Conservation (phyloP, 1,140 invertebrate genomes). For the Anadara kagoshimensis region DNA sequence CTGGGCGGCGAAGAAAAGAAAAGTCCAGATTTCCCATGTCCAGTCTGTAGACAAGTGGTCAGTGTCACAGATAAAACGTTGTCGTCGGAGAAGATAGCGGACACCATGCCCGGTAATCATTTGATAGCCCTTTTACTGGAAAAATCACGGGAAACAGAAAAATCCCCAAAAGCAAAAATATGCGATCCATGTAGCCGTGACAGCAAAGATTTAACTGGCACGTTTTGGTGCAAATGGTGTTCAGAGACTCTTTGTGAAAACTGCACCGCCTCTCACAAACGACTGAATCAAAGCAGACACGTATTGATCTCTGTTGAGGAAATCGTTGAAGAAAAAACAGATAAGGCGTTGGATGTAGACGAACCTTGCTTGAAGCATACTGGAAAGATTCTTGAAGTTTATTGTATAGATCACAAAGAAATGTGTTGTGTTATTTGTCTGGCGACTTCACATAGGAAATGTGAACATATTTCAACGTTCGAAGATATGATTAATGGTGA, state of each 20-base stretch:
- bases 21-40: slow-evolving; percentile 42
- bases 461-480: not conserved
- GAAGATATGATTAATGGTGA: too few relatives aligned
- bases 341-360: slow-evolving; percentile 33
- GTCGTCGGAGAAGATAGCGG: slow-evolving; percentile 37
- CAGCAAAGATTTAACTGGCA: slow-evolving; percentile 32
- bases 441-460: slow-evolving; percentile 40
- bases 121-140: slow-evolving; percentile 48
- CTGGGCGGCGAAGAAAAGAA: slow-evolving; percentile 28
- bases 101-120: slow-evolving; percentile 48
- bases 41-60: slow-evolving; percentile 45
- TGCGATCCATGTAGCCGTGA: slow-evolving; percentile 45
- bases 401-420: slow-evolving; percentile 41
- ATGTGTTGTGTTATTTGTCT: slow-evolving; percentile 44
- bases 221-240: slow-evolving; percentile 45
- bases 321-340: slow-evolving; percentile 38
- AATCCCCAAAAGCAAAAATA: slow-evolving; percentile 33
- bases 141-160: slow-evolving; percentile 28
- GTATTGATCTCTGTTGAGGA: slow-evolving; percentile 36
- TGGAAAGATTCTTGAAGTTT: slow-evolving; percentile 44
- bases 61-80: slow-evolving; percentile 31
- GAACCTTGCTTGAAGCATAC: slow-evolving; percentile 41
- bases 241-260: slow-evolving; percentile 38
- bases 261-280: slow-evolving; percentile 35
- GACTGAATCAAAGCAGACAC: slow-evolving; percentile 40